Evolutionary conservation across 2,113 vertebrate species (phyloP), one percentile per base, ranked within the genome.

Genomic region (Pachyramphus minor): DNA sequence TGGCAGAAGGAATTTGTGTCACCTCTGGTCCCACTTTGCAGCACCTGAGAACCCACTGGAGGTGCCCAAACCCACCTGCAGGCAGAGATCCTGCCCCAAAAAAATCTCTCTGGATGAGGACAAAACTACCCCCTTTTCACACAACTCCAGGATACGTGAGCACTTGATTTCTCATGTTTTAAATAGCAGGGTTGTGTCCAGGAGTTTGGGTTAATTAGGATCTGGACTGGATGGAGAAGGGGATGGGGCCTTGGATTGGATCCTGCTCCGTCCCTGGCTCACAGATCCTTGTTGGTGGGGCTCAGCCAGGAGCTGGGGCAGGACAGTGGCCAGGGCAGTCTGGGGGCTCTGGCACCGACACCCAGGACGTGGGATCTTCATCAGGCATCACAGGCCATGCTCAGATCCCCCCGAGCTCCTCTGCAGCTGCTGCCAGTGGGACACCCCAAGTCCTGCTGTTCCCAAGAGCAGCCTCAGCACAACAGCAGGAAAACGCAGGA

Each of bases 401-500:
- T 10, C 4, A 7, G 23, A 35, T 10, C 41, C 42, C n/a, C 35
- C 30, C 7, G 15, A 14, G 55, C 39, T 41, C 37, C 31, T 28
- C 24, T 22, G 56, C 42, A 28, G 35, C 39, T 31, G 60, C 80
- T 18, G 10, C 1, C 2, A 47, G 44, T 1, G 3, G 58, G 52
- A 20, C 18, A 21, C 18, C 28, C 44, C 58, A 28, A 25, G 27
- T 13, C 23, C 52, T 3, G 2, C 58, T 4, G 52, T 41, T 58
- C 14, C 73, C 50, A 1, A 42, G 39, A 42, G 25, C 22, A 53
- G 7, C 41, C n/a, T 41, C 79, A 24, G 79, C 41, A 22, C 17
- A 4, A 4, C 0, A 0, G n/a, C 69, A 44, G n/a, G 16, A 16
- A 44, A 20, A 8, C 0, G 1, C 24, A 12, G 56, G 10, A 5